Evolutionary conservation across 2,797 vertebrate genomes (phyloP).

Genomic region (Gastrophryne carolinensis): DNA sequence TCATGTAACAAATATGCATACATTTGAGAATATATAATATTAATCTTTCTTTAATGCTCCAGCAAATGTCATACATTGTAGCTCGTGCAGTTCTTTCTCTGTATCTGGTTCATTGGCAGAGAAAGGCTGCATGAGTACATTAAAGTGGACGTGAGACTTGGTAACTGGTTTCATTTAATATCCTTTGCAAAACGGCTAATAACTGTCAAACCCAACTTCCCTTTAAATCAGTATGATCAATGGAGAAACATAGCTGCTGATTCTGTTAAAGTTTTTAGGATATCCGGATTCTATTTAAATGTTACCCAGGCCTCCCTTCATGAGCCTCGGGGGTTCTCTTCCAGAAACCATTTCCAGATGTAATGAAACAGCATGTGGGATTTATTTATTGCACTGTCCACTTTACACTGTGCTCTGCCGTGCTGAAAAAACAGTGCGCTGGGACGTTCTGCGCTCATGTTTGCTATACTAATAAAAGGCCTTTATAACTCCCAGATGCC

Average conservation of each 20-base stretch:
- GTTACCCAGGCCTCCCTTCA: slow-evolving; percentile 58
- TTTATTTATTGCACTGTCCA: slow-evolving; percentile 53
- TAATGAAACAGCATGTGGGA: slow-evolving; percentile 58
- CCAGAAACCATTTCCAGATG: slow-evolving; percentile 66
- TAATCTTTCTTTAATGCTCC: too few species aligned
- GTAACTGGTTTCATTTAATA: slow-evolving; percentile 29
- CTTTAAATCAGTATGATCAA: slow-evolving; percentile 45
- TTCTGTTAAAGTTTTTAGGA: slow-evolving; percentile 53
- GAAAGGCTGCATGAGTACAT: slow-evolving; percentile 10
- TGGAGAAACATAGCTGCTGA: slow-evolving; percentile 22
- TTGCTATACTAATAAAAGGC: slow-evolving; percentile 35
- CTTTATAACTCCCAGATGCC: slow-evolving; percentile 50
- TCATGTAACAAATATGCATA: too few species aligned
- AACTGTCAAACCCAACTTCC: slow-evolving; percentile 12
- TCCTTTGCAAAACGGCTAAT: slow-evolving; percentile 8
- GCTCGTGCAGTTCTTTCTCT: too few species aligned
- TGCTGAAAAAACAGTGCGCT: slow-evolving; percentile 38
- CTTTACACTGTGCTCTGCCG: slow-evolving; percentile 41
- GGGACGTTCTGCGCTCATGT: slow-evolving; percentile 25
- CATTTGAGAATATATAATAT: too few species aligned
- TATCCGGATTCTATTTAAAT: slow-evolving; percentile 58
- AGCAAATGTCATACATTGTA: too few species aligned
- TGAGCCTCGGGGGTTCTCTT: slow-evolving; percentile 57
- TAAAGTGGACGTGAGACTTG: not conserved
- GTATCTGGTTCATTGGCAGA: too few species aligned